phyloP scores from a whole-genome alignment of 2,888 invertebrate species.

The Chaitophorus viminalis region DNA sequence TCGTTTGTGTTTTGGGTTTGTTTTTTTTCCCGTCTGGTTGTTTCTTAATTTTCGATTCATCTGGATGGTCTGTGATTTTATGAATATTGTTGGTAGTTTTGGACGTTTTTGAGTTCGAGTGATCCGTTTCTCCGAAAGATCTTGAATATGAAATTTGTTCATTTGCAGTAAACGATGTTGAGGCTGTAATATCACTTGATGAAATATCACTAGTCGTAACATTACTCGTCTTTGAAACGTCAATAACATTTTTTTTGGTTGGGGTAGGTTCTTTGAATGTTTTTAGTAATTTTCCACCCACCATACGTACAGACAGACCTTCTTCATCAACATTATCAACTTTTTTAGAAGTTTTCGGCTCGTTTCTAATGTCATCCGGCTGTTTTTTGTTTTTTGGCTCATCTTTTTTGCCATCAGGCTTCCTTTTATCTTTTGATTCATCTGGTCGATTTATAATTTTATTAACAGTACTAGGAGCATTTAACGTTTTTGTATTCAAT shows the following conservation, averaged over 20 bases:
- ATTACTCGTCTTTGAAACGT: neutral
- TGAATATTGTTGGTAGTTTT: neutral
- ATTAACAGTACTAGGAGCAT: neutral
- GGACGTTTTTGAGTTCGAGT: neutral
- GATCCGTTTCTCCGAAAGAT: conserved; percentile 14
- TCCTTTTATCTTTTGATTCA: neutral
- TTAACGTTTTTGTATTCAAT: neutral
- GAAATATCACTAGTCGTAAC: neutral
- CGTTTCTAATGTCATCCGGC: neutral
- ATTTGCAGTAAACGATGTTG: neutral
- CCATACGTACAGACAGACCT: conserved; percentile 62
- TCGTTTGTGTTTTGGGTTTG: neutral
- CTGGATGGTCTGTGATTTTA: neutral
- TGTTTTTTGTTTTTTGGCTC: neutral
- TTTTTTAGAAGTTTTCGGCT: neutral
- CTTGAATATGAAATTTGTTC: conserved; percentile 20
- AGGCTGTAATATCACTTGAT: neutral
- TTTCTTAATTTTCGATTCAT: neutral
- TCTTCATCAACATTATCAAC: conserved; percentile 6
- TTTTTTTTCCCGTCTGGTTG: neutral
- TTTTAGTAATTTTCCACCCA: conserved; percentile 64
- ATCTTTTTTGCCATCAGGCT: neutral
- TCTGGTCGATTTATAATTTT: neutral
- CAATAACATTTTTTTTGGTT: neutral
- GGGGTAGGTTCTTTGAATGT: conserved; percentile 20